A percentile compares a stretch with the other conserved stretches of the same genome.
phyloP scores from a whole-genome alignment of 2,113 vertebrate genomes.

The Seriola rivoliana region DNA sequence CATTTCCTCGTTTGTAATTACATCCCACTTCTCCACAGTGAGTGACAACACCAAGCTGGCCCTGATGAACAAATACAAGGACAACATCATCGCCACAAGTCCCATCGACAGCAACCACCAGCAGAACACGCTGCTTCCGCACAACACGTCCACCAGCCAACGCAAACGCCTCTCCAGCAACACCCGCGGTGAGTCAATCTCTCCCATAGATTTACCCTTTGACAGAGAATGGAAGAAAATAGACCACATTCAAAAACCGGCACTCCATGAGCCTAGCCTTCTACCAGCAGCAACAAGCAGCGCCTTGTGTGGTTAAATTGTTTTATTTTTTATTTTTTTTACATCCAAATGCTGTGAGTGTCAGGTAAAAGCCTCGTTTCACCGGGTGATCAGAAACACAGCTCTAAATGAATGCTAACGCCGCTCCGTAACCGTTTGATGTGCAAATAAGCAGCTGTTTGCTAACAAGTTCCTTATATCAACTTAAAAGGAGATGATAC shows the following conservation, averaged over 20 bases:
- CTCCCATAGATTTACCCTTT: constrained; percentile 28
- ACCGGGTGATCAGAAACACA: neutral
- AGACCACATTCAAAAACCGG: neutral
- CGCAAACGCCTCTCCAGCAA: constrained; percentile 97
- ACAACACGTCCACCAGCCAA: constrained; percentile 95
- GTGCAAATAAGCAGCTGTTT: neutral
- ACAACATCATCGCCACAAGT: constrained; percentile 98
- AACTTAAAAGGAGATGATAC: neutral
- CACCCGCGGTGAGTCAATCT: constrained; percentile 88
- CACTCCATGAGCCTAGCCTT: neutral
- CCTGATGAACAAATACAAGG: constrained; percentile 99
- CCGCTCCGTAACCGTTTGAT: neutral
- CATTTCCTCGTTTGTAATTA: neutral
- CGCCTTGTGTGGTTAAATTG: neutral
- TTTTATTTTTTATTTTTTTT: neutral
- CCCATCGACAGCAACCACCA: constrained; percentile 96
- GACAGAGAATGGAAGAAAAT: neutral
- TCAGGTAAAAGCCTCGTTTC: neutral
- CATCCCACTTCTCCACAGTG: constrained; percentile 81
- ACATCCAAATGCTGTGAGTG: neutral
- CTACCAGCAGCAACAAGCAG: constrained; percentile 5
- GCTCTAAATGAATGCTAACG: neutral
- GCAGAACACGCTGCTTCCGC: constrained; percentile 94
- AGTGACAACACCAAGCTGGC: constrained; percentile 96
- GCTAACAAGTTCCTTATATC: neutral